These are phyloP conservation scores for Argyresthia goedartella DNA, from an alignment of 2,888 invertebrate genomes.

Conservation along the genomic window DNA sequence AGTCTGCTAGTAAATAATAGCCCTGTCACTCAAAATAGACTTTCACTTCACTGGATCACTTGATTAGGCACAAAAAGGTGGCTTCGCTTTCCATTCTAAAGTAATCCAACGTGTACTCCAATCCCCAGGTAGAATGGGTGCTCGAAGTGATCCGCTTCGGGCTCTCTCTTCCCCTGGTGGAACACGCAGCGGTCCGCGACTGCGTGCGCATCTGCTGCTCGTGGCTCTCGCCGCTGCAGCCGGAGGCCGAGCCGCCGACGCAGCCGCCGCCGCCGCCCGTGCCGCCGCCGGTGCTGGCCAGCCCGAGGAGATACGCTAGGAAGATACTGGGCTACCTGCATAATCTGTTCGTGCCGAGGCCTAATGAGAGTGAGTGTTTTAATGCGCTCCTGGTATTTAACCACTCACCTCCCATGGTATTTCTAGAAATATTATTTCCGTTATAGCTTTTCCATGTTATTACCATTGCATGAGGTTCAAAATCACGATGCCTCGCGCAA, in stretches of 20 bases:
- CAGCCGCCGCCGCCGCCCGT: conserved; percentile 88
- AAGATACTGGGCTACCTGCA: conserved; percentile 94
- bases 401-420: no score
- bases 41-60: no score
- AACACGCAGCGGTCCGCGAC: conserved; percentile 95
- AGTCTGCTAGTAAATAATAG: no score
- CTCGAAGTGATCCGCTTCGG: conserved; percentile 93
- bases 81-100: no score
- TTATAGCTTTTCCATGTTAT: no score
- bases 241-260: conserved; percentile 84
- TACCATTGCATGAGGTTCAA: no score
- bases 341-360: conserved; percentile 93
- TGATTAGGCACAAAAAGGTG: no score
- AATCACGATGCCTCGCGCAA: no score
- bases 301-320: conserved; percentile 90
- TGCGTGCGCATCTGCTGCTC: conserved; percentile 98
- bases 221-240: conserved; percentile 91
- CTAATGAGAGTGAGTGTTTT: conserved; percentile 85
- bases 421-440: no score
- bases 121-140: conserved; percentile 88
- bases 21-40: no score
- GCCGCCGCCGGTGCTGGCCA: conserved; percentile 88
- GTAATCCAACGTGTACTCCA: no score
- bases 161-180: conserved; percentile 87
- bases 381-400: not conserved